Evolutionary conservation across 2,113 vertebrate genomes (phyloP).

Genomic region (Atherinomorus stipes): DNA sequence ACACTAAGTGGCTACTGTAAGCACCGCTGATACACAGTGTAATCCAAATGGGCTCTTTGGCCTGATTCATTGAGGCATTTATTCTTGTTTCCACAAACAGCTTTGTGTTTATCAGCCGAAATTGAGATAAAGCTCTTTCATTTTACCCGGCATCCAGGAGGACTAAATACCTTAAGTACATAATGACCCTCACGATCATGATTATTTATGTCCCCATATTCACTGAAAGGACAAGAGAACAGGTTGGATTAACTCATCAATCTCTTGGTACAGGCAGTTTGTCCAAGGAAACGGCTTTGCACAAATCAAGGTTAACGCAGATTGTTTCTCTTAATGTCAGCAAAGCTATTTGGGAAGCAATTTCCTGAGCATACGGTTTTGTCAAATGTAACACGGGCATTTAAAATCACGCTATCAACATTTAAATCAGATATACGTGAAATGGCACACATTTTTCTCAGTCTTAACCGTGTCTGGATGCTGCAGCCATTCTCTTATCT

Average conservation of each 20-base stretch:
- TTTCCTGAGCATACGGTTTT: conserved; percentile 58
- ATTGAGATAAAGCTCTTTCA: conserved; percentile 79
- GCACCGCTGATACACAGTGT: conserved; percentile 25
- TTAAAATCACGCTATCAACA: conserved; percentile 69
- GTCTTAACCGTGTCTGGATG: conserved; percentile 47
- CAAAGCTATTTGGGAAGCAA: conserved; percentile 50
- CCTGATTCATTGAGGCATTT: conserved; percentile 64
- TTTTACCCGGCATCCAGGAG: conserved; percentile 59
- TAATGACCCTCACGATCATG: conserved; percentile 67
- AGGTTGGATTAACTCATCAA: conserved; percentile 77
- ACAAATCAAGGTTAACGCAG: conserved; percentile 74
- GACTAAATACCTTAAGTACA: conserved; percentile 63
- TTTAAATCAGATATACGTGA: conserved; percentile 64
- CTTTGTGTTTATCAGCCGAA: conserved; percentile 59
- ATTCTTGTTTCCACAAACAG: conserved; percentile 59
- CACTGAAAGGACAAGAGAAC: conserved; percentile 61
- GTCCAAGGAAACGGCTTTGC: conserved; percentile 66
- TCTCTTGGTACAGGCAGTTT: conserved; percentile 69
- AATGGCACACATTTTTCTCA: conserved; percentile 61
- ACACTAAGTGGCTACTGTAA: conserved; percentile 47
- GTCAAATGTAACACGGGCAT: conserved; percentile 67
- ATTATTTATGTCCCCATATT: conserved; percentile 71
- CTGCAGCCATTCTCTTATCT: conserved; percentile 63
- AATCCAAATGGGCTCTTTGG: conserved; percentile 38
- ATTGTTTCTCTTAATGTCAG: conserved; percentile 65